phyloP scores from a whole-genome alignment of 2,797 vertebrate species.

The Hemibagrus guttatus region DNA sequence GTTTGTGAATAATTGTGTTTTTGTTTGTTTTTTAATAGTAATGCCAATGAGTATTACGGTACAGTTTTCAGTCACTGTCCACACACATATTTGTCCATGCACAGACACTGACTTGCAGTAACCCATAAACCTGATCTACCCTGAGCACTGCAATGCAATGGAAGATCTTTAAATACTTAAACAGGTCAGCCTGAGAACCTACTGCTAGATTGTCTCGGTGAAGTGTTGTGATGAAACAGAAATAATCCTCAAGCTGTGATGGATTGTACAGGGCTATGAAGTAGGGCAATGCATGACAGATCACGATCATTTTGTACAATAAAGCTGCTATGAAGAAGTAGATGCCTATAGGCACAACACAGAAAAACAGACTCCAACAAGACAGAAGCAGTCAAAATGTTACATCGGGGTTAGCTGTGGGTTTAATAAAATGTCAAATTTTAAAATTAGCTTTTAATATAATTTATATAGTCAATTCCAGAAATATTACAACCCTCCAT shows the following conservation, averaged over 20 bases:
- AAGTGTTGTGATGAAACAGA: neutral
- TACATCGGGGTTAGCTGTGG: neutral
- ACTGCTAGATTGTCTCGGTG: neutral
- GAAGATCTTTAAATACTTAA: slow-evolving; percentile 24
- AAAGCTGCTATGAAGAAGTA: neutral
- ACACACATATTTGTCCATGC: neutral
- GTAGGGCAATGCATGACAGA: slow-evolving; percentile 1
- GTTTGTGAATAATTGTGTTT: neutral
- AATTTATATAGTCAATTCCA: neutral
- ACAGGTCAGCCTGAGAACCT: slow-evolving; percentile 4
- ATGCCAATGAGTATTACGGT: neutral
- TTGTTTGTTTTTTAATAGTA: neutral
- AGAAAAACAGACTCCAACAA: neutral
- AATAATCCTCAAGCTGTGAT: neutral
- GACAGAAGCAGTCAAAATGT: no score
- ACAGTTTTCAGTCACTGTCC: neutral
- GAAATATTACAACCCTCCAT: neutral
- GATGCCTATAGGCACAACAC: neutral
- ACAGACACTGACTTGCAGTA: neutral
- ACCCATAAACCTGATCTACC: slow-evolving; percentile 20
- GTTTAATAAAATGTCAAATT: neutral
- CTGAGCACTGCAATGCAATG: slow-evolving; percentile 1
- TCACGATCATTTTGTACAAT: neutral
- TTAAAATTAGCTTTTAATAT: neutral
- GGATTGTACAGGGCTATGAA: neutral